Evolutionary conservation across 2,888 invertebrate species (phyloP).

Genomic region (Phaedon cochleariae): DNA sequence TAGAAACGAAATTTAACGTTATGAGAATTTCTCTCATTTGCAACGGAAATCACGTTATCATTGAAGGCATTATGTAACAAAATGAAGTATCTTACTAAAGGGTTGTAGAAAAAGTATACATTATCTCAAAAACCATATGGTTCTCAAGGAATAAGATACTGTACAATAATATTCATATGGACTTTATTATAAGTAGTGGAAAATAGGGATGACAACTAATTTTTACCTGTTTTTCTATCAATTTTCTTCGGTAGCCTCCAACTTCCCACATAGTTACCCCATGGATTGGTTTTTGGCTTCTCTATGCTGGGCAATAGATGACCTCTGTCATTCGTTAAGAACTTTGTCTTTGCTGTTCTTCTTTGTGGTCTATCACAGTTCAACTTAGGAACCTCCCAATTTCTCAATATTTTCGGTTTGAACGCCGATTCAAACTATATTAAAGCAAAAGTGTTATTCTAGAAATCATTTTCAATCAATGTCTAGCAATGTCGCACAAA

Average conservation of each 20-base stretch:
- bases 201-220: background rate
- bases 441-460: conserved; percentile 20
- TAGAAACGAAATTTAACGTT: too few species aligned
- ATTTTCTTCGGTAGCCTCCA: conserved; percentile 51
- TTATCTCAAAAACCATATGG: too few species aligned
- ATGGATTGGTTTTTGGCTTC: conserved; percentile 65
- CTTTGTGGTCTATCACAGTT: conserved; percentile 66
- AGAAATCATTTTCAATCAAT: background rate
- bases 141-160: too few species aligned
- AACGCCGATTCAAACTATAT: conserved; percentile 68
- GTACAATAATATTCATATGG: too few species aligned
- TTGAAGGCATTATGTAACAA: too few species aligned
- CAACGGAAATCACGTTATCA: too few species aligned
- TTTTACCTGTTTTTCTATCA: conserved; percentile 48
- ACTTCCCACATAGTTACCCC: conserved; percentile 63
- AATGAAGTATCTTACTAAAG: too few species aligned
- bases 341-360: conserved; percentile 63
- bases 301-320: conserved; percentile 71
- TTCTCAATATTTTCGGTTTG: conserved; percentile 68
- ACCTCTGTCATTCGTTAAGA: conserved; percentile 71
- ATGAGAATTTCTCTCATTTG: too few species aligned
- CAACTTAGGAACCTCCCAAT: conserved; percentile 75
- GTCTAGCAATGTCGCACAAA: background rate
- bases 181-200: too few species aligned
- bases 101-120: too few species aligned